Evolutionary conservation across 2,113 vertebrate species (phyloP).

Genomic region (Bos javanicus): DNA sequence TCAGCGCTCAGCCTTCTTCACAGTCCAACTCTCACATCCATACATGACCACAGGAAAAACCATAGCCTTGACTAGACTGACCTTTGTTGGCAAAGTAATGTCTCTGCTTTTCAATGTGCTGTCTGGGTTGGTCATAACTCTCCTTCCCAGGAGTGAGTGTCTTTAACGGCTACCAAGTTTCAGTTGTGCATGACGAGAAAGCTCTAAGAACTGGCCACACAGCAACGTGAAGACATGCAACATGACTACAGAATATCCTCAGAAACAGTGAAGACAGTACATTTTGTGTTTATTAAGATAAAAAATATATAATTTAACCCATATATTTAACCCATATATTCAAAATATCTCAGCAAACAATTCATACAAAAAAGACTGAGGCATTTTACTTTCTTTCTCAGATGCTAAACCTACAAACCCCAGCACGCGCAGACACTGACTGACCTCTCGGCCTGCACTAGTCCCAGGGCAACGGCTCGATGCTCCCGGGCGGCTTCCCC

Average conservation of each 20-base stretch:
- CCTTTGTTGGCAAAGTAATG: too few relatives aligned
- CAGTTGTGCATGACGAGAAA: background rate
- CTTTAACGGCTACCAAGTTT: background rate
- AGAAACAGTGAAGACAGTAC: background rate
- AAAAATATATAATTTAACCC: background rate
- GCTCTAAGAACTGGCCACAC: background rate
- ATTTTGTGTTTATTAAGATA: background rate
- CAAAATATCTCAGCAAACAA: background rate
- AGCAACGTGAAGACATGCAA: background rate
- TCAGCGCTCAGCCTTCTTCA: too few relatives aligned
- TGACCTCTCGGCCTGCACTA: background rate
- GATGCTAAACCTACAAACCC: background rate
- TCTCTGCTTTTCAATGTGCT: too few relatives aligned
- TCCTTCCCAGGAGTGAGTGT: too few relatives aligned
- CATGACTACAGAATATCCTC: background rate
- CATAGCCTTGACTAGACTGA: too few relatives aligned
- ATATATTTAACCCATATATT: background rate
- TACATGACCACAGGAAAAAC: too few relatives aligned
- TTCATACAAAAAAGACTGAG: background rate
- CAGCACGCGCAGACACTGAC: accelerated
- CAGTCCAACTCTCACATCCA: too few relatives aligned
- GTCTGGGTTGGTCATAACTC: too few relatives aligned
- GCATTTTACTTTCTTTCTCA: background rate
- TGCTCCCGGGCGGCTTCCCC: background rate
- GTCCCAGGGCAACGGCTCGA: background rate